Percentiles rank a stretch among this genome's conserved stretches.
phyloP scores from a whole-genome alignment of 2,888 invertebrate species.

The Siphlonurus alternatus region DNA sequence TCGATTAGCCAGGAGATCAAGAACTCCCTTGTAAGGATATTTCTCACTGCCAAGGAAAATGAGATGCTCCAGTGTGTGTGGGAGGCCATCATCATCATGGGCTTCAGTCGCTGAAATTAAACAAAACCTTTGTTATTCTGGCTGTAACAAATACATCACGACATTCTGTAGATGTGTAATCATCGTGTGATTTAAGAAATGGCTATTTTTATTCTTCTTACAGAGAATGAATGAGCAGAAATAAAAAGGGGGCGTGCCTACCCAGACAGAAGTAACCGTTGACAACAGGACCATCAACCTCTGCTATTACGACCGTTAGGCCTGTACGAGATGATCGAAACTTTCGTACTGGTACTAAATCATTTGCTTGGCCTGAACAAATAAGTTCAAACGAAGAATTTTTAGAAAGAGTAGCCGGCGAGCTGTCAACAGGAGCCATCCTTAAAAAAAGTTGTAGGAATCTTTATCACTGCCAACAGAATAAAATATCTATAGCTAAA shows the following conservation, averaged over 20 bases:
- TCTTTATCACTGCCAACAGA: not conserved
- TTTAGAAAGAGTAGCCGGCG: conserved; percentile 20
- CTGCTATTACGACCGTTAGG: conserved; percentile 62
- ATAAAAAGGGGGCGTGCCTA: conserved; percentile 21
- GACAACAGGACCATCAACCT: conserved; percentile 80
- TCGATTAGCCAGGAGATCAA: conserved; percentile 76
- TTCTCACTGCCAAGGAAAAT: conserved; percentile 79
- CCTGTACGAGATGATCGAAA: conserved; percentile 66
- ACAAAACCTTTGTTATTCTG: not conserved
- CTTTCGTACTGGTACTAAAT: conserved; percentile 59
- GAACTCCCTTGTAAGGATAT: conserved; percentile 76
- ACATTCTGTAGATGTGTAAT: conserved; percentile 6
- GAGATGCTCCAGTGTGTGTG: conserved; percentile 83
- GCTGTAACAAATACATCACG: not conserved
- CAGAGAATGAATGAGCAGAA: not conserved
- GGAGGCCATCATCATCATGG: conserved; percentile 79
- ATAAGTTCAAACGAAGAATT: conserved; percentile 35
- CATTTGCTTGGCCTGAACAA: conserved; percentile 47
- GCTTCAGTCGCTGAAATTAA: conserved; percentile 64
- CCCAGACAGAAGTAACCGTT: conserved; percentile 76
- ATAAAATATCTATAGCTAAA: not conserved
- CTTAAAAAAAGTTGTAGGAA: conserved; percentile 15
- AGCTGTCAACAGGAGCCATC: conserved; percentile 26
- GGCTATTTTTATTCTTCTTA: not conserved
- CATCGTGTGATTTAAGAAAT: too few relatives aligned